Evolutionary conservation across 2,888 invertebrate genomes (phyloP), one percentile per base, ranked within the genome.

Genomic region (Clitarchus hookeri): DNA sequence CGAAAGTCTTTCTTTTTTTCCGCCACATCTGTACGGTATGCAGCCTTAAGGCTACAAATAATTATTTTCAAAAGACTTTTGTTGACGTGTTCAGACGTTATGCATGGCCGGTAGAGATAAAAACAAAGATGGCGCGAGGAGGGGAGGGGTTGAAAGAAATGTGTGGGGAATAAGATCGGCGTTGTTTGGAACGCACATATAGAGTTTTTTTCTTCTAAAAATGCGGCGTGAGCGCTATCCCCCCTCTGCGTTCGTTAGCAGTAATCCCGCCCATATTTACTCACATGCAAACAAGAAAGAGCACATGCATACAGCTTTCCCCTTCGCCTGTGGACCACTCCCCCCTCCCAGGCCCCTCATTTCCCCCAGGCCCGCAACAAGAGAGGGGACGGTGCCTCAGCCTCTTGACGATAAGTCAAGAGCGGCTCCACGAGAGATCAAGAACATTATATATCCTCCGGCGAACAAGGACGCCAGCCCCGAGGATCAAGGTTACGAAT

Each of bases 181-280:
- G 48, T 16, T 48, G 48, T 48, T 48, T 48, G 48, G 48, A 11
- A 48, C 16, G 16, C 16, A 8, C 48, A 13, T 11, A 48, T 8
- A 13, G 3, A 48, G 36, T n/a, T n/a, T n/a, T n/a, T n/a, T n/a
- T n/a, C n/a, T n/a, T n/a, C n/a, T n/a, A n/a, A n/a, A 65, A 23
- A n/a, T 65, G 65, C 65, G n/a, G 2, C 65, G 65, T 8, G 65
- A 8, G n/a, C n/a, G 19, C 0, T n/a, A 65, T 16, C 65, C 65
- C 65, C 65, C 16, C 65, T 23, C 65, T 65, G 65, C 65, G 8
- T 65, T 65, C 65, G 65, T 65, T 65, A 65, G 65, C 23, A 65
- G 65, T 65, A 65, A 65, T 65, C 65, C 65, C 65, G 65, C 19
- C 65, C 65, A 65, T 65, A 65, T 65, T 65, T 65, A 23, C 65